Conservation (phyloP, 2,888 invertebrate species). For the Ophraella communa region DNA sequence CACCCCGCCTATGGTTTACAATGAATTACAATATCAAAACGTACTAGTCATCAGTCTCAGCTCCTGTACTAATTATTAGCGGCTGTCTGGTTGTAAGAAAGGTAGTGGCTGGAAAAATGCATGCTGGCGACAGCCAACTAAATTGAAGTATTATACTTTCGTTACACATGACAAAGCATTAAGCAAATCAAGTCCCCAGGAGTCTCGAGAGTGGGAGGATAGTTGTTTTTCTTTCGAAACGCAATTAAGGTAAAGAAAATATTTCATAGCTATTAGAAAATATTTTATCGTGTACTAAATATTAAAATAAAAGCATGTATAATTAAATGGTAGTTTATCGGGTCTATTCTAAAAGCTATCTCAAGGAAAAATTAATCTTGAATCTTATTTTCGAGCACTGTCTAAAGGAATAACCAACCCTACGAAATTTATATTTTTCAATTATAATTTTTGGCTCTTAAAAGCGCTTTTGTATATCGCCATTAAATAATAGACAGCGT, state of each 20-base stretch:
- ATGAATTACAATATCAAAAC: background rate
- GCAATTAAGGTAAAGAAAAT: slow-evolving; percentile 48
- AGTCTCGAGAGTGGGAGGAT: slow-evolving; percentile 40
- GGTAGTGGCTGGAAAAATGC: slow-evolving; percentile 59
- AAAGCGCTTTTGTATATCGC: slow-evolving; percentile 44
- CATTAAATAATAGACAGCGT: slow-evolving; percentile 44
- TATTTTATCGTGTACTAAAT: background rate
- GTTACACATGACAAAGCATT: slow-evolving; percentile 56
- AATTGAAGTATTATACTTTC: slow-evolving; percentile 59
- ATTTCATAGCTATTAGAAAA: slow-evolving; percentile 20
- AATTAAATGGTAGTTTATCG: background rate
- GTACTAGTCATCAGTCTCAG: background rate
- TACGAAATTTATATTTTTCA: slow-evolving; percentile 50
- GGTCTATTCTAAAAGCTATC: background rate
- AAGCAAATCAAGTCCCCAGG: slow-evolving; percentile 54
- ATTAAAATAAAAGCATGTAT: too few relatives aligned
- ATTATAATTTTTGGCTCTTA: slow-evolving; percentile 54
- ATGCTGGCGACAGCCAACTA: slow-evolving; percentile 59
- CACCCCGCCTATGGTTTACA: background rate
- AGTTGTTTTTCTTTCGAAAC: slow-evolving; percentile 45
- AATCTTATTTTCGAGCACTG: slow-evolving; percentile 18
- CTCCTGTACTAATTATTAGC: slow-evolving; percentile 36
- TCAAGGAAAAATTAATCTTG: slow-evolving; percentile 21
- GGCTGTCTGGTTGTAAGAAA: slow-evolving; percentile 55
- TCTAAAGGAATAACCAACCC: slow-evolving; percentile 16